Evolutionary conservation across 2,113 vertebrate species (phyloP).

Genomic region (Helogale parvula): DNA sequence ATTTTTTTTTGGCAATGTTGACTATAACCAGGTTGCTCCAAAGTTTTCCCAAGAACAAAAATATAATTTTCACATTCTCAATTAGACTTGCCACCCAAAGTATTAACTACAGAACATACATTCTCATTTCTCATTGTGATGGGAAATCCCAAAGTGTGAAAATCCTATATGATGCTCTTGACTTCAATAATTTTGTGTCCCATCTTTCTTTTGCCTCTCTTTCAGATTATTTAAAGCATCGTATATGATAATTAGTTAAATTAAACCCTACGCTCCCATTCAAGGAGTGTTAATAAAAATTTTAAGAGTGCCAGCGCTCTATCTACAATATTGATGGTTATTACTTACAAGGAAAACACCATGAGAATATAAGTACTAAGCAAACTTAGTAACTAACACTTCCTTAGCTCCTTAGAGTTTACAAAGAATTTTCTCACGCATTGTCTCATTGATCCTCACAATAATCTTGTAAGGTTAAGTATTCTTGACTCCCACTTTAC

Average conservation of each 20-base stretch:
- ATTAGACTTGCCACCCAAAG: not conserved
- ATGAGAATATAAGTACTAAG: constrained; percentile 1
- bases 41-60: not conserved
- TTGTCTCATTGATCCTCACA: constrained; percentile 25
- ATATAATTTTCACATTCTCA: constrained; percentile 43
- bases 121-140: not conserved
- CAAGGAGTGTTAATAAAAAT: not conserved
- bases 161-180: not conserved
- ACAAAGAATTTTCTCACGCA: not conserved
- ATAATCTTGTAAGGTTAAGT: constrained; percentile 2
- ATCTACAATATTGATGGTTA: not conserved
- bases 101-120: constrained; percentile 18
- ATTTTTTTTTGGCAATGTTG: not conserved
- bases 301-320: not conserved
- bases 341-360: not conserved
- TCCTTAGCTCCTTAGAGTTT: constrained; percentile 35
- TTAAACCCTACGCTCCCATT: not conserved
- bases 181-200: constrained; percentile 34
- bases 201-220: constrained; percentile 27
- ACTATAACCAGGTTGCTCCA: constrained; percentile 7
- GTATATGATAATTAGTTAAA: not conserved
- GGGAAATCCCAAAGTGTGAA: not conserved
- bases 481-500: constrained; percentile 46
- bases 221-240: not conserved
- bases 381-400: not conserved